Conservation (phyloP, 2,888 invertebrate genomes). For the Caenorhabditis imperialis region DNA sequence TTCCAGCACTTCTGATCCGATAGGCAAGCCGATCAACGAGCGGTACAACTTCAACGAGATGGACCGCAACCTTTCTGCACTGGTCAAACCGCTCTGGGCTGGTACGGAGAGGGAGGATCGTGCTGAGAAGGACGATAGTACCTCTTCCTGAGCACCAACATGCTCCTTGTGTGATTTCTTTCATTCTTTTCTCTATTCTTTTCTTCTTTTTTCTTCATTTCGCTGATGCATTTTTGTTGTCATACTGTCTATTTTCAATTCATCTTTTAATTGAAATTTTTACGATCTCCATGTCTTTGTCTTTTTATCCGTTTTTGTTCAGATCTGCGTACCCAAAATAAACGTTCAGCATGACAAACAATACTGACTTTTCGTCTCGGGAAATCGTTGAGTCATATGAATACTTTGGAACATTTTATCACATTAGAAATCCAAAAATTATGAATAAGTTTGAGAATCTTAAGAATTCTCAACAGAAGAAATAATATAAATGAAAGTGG, state of each 20-base stretch:
- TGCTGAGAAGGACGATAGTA: conserved; percentile 52
- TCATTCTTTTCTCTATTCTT: conserved; percentile 9
- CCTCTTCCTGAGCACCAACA: conserved; percentile 39
- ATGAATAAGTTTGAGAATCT: too few species aligned
- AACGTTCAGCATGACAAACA: too few species aligned
- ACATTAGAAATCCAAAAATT: too few species aligned
- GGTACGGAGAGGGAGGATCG: conserved; percentile 60
- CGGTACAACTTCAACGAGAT: conserved; percentile 63
- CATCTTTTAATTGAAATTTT: conserved; percentile 17
- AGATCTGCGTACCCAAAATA: too few species aligned
- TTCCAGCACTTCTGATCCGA: conserved; percentile 64
- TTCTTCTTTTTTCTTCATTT: conserved; percentile 3
- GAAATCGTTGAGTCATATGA: too few species aligned
- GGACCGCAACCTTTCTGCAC: conserved; percentile 64
- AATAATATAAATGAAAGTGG: too few species aligned
- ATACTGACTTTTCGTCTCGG: too few species aligned
- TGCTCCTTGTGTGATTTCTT: conserved; percentile 30
- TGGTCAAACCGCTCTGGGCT: conserved; percentile 64
- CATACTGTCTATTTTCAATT: too few species aligned
- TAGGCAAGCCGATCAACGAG: conserved; percentile 57
- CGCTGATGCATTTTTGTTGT: conserved; percentile 40
- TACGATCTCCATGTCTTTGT: conserved; percentile 8
- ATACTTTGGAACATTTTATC: too few species aligned
- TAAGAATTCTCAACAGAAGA: too few species aligned
- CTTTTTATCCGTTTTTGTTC: too few species aligned